Evolutionary conservation across 2,888 invertebrate genomes (phyloP).

Genomic region (Nematopogon swammerdamellus): DNA sequence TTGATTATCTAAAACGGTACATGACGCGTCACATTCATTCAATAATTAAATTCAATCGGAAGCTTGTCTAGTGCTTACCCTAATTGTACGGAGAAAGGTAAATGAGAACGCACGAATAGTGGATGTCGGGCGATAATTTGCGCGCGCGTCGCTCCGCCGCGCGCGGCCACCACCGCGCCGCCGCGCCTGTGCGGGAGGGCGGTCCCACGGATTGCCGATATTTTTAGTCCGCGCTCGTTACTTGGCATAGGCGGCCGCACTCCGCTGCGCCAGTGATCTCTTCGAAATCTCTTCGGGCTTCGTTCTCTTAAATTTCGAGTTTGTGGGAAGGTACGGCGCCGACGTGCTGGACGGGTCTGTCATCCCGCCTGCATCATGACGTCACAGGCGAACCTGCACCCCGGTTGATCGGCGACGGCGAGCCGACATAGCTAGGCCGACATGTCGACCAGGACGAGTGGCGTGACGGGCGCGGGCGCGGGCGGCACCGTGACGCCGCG

Average conservation of each 20-base stretch:
- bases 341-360: constrained; percentile 24
- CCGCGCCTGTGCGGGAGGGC: constrained; percentile 52
- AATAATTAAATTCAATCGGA: no score
- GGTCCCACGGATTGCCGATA: constrained; percentile 60
- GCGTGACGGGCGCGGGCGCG: constrained; percentile 32
- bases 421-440: no score
- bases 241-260: constrained; percentile 61
- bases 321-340: no score
- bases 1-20: no score
- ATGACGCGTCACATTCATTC: no score
- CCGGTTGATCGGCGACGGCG: constrained; percentile 26
- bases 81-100: no score
- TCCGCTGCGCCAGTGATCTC: constrained; percentile 51
- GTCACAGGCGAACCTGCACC: constrained; percentile 32
- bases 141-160: neutral
- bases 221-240: constrained; percentile 66
- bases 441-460: constrained; percentile 26
- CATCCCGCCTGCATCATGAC: constrained; percentile 28
- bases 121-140: no score
- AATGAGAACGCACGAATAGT: no score
- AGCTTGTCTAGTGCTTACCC: no score
- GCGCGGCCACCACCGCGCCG: neutral
- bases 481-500: constrained; percentile 50
- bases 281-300: constrained; percentile 47
- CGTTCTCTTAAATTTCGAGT: constrained; percentile 11